Percentiles rank a stretch among this genome's conserved stretches.
Conservation (phyloP, 1,140 invertebrate species). For the Caerostris darwini region DNA sequence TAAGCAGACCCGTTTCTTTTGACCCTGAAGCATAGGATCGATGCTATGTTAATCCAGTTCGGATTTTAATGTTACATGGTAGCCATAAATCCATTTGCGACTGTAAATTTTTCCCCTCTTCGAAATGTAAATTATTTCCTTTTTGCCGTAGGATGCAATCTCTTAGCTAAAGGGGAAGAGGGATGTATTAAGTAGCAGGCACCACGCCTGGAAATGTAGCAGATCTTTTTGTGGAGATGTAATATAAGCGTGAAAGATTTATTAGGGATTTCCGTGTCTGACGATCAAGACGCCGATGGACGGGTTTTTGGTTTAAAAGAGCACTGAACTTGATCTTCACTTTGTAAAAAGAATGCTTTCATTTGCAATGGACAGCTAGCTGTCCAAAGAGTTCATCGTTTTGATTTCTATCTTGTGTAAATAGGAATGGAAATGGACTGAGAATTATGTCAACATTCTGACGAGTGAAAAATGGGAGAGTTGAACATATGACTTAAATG, state of each 20-base stretch:
- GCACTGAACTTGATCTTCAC: slow-evolving; percentile 35
- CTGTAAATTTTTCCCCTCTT: background rate
- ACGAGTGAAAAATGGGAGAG: background rate
- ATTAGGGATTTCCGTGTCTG: slow-evolving; percentile 44
- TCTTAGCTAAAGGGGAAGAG: background rate
- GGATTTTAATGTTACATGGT: background rate
- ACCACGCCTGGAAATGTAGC: slow-evolving; percentile 39
- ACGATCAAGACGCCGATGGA: background rate
- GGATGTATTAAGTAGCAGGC: slow-evolving; percentile 4
- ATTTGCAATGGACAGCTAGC: background rate
- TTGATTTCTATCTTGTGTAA: background rate
- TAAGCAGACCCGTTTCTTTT: background rate
- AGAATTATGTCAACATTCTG: background rate
- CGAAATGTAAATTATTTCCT: slow-evolving; percentile 51
- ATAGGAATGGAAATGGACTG: background rate
- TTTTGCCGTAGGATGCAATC: background rate
- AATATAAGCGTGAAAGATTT: slow-evolving; percentile 37
- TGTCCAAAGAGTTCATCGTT: background rate
- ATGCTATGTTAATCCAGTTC: slow-evolving; percentile 13
- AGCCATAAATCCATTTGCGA: slow-evolving; percentile 15
- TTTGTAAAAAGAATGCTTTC: background rate
- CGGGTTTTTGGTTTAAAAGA: slow-evolving; percentile 37
- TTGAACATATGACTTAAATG: background rate
- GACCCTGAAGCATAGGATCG: background rate
- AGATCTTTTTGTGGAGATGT: slow-evolving; percentile 37